These are phyloP conservation scores for Paragorgia papillata DNA, from an alignment of 92 coral and sea anemone species.

Conservation along the genomic window DNA sequence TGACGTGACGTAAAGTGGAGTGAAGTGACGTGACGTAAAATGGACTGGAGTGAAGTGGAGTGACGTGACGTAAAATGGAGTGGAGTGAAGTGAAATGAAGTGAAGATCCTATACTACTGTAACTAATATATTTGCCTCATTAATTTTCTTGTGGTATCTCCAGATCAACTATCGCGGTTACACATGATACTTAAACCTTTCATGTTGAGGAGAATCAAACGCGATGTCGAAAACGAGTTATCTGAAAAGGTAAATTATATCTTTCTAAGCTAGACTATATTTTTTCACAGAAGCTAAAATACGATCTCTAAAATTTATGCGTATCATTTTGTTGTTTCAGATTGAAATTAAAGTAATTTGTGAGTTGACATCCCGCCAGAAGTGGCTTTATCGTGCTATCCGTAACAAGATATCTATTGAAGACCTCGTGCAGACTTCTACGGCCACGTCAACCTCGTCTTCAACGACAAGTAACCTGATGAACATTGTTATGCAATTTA, in stretches of 20 bases:
- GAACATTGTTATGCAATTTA: constrained; percentile 98
- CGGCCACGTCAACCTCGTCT: constrained; percentile 73
- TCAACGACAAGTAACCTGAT: constrained; percentile 80
- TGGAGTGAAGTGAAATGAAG: too few relatives aligned
- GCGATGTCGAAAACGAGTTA: constrained; percentile 94
- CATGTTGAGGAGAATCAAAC: constrained; percentile 96
- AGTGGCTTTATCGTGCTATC: constrained; percentile 93
- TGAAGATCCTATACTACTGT: too few relatives aligned
- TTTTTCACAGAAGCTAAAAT: neutral
- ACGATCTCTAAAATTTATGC: neutral
- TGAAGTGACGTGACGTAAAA: too few relatives aligned
- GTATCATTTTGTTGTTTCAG: constrained; percentile 35
- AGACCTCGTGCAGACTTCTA: constrained; percentile 93
- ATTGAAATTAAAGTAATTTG: constrained; percentile 97
- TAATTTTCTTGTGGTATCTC: neutral
- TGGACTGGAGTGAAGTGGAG: too few relatives aligned
- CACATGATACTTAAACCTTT: constrained; percentile 98
- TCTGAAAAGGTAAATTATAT: constrained; percentile 81
- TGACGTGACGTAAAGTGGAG: too few relatives aligned
- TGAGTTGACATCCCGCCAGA: constrained; percentile 89
- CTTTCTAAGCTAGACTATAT: neutral
- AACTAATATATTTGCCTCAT: too few relatives aligned
- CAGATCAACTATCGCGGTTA: constrained; percentile 97
- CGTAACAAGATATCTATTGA: constrained; percentile 95
- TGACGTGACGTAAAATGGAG: too few relatives aligned